Conservation (phyloP, 2,888 invertebrate species). For the Horisme vitalbata region DNA sequence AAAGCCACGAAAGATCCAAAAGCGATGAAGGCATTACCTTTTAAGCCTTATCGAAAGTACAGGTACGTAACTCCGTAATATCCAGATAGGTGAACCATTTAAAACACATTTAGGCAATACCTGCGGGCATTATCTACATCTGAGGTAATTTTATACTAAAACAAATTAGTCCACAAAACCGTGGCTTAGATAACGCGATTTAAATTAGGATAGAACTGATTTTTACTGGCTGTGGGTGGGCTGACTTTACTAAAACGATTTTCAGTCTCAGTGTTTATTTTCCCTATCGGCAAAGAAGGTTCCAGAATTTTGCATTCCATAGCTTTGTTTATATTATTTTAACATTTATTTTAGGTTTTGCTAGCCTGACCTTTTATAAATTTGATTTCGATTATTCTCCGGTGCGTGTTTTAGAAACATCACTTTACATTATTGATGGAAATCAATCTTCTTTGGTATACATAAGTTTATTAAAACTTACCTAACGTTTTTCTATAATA, state of each 20-base stretch:
- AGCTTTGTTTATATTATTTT: slow-evolving; percentile 7
- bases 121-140: slow-evolving; percentile 31
- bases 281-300: slow-evolving; percentile 9
- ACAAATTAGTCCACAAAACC: slow-evolving; percentile 53
- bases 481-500: too few relatives aligned
- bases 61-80: slow-evolving; percentile 6
- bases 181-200: slow-evolving; percentile 51
- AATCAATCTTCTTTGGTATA: too few relatives aligned
- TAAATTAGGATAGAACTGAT: slow-evolving; percentile 59
- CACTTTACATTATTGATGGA: slow-evolving; percentile 1
- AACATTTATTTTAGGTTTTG: slow-evolving; percentile 4
- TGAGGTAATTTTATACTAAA: slow-evolving; percentile 43
- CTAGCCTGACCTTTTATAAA: slow-evolving; percentile 12
- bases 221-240: slow-evolving; percentile 53
- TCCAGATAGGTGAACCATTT: slow-evolving; percentile 25
- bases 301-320: slow-evolving; percentile 4
- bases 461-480: too few relatives aligned
- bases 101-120: slow-evolving; percentile 27
- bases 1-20: too few relatives aligned
- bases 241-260: slow-evolving; percentile 57
- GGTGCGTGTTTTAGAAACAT: background rate
- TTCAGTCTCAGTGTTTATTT: slow-evolving; percentile 23
- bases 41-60: slow-evolving; percentile 10
- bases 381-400: slow-evolving; percentile 8
- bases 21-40: background rate